Percentiles rank a stretch among this genome's conserved stretches.
Evolutionary conservation across 2,113 vertebrate genomes (phyloP).

Genomic region (Nanger granti): DNA sequence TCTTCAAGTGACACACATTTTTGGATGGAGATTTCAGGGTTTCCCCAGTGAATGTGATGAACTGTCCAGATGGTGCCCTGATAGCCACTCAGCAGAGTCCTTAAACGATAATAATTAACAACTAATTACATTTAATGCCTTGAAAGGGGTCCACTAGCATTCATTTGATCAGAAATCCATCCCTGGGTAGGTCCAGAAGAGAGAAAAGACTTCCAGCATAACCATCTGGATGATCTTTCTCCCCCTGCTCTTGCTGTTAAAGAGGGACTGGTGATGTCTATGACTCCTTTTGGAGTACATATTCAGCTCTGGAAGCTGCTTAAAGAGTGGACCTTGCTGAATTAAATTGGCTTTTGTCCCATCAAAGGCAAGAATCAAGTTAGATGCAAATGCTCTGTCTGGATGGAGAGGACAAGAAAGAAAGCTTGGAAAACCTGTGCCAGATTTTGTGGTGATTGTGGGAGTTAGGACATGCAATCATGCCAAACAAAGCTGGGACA

Average conservation of each 20-base stretch:
- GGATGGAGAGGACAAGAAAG: neutral
- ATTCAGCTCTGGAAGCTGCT: conserved; percentile 22
- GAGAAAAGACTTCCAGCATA: conserved; percentile 32
- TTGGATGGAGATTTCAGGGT: conserved; percentile 26
- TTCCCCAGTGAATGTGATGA: conserved; percentile 21
- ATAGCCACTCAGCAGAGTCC: conserved; percentile 53
- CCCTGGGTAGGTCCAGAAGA: conserved; percentile 42
- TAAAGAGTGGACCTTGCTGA: conserved; percentile 5
- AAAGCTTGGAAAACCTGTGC: neutral
- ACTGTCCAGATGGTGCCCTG: conserved; percentile 54
- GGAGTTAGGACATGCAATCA: neutral
- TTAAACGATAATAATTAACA: conserved; percentile 54
- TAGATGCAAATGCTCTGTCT: conserved; percentile 24
- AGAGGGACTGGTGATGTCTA: conserved; percentile 10
- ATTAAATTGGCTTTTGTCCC: conserved; percentile 23
- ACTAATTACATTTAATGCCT: conserved; percentile 64
- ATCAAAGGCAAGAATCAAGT: conserved; percentile 5
- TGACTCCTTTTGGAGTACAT: neutral
- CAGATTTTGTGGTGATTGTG: neutral
- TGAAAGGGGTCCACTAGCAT: conserved; percentile 56
- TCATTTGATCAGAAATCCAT: conserved; percentile 54
- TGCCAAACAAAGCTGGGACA: neutral
- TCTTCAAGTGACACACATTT: conserved; percentile 22
- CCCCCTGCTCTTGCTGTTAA: neutral
- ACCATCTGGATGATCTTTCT: conserved; percentile 40